Percentiles rank a stretch among this genome's conserved stretches.
phyloP scores from a whole-genome alignment of 2,797 vertebrate genomes.

The Rhabdophis nuchalis region DNA sequence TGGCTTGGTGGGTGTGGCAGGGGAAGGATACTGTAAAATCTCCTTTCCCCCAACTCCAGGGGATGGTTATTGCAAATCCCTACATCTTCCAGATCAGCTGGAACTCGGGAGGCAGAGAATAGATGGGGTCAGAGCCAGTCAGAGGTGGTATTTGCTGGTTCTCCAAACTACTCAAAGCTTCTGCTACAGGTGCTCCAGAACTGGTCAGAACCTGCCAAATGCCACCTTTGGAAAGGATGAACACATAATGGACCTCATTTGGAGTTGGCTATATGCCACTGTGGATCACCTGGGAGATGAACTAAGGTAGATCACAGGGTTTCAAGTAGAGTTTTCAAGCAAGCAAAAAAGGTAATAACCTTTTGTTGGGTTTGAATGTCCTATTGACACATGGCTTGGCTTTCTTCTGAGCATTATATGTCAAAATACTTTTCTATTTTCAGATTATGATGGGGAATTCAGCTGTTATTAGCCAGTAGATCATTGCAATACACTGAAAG shows the following conservation, averaged over 20 bases:
- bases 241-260: not conserved
- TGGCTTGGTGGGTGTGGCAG: too few species aligned
- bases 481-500: not conserved
- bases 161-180: too few species aligned
- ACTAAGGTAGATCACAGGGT: not conserved
- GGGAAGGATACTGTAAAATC: too few species aligned
- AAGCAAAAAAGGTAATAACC: not conserved
- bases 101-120: too few species aligned
- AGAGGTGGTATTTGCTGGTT: too few species aligned
- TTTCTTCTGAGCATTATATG: not conserved
- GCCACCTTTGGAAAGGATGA: not conserved
- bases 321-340: not conserved
- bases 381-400: too few species aligned
- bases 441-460: not conserved
- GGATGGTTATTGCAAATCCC: too few species aligned
- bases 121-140: too few species aligned
- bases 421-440: not conserved
- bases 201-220: too few species aligned
- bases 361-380: not conserved
- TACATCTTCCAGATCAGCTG: too few species aligned
- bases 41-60: too few species aligned
- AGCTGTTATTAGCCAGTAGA: not conserved
- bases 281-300: not conserved
- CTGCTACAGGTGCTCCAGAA: too few species aligned
- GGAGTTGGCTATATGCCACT: not conserved